A percentile compares a stretch with the other conserved stretches of the same genome.
phyloP scores from a whole-genome alignment of 2,888 invertebrate genomes.

The Ligdia adustata region DNA sequence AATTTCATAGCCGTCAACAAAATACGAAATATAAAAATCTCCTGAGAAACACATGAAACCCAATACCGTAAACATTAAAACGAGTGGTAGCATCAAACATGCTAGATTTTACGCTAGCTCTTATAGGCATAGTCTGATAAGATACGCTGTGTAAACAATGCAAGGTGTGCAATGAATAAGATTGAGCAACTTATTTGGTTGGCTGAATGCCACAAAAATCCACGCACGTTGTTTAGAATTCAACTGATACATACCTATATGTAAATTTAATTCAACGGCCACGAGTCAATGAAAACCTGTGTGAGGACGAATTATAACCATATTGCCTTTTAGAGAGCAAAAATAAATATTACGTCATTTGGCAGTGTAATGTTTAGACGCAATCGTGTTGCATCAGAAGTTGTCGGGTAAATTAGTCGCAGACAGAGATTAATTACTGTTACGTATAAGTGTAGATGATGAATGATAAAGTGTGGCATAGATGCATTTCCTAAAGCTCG shows the following conservation, averaged over 20 bases:
- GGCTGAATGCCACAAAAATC: conserved; percentile 2
- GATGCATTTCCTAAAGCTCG: no score
- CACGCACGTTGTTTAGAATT: conserved; percentile 1
- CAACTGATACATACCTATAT: conserved; percentile 23
- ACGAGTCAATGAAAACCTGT: conserved; percentile 21
- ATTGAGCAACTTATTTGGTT: conserved; percentile 11
- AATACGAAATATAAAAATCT: no score
- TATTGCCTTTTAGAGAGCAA: no score
- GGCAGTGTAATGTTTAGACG: neutral
- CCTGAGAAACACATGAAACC: no score
- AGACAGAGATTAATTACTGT: no score
- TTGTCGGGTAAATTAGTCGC: no score
- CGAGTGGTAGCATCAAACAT: no score
- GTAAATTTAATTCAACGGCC: conserved; percentile 10
- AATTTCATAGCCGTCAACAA: no score
- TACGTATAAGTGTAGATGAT: no score
- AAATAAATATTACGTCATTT: conserved; percentile 1
- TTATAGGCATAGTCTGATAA: conserved; percentile 1
- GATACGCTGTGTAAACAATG: conserved; percentile 5
- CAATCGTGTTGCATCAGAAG: neutral
- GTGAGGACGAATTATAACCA: neutral
- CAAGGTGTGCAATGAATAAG: neutral
- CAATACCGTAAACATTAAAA: no score
- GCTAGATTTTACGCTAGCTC: no score
- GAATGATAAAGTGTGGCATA: no score